Evolutionary conservation across 2,797 vertebrate genomes (phyloP).

Genomic region (Euthynnus affinis): DNA sequence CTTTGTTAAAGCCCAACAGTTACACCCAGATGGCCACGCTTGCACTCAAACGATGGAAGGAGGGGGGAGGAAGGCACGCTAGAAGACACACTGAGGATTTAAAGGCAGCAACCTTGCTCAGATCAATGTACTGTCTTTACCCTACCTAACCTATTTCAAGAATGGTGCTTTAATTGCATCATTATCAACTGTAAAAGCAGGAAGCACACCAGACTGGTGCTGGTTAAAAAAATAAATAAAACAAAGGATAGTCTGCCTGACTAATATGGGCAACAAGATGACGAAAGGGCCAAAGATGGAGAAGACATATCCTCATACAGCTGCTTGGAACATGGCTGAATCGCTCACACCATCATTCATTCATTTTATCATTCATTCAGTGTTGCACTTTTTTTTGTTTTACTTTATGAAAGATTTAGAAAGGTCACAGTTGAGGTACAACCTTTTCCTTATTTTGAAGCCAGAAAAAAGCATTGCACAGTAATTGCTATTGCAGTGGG

Average conservation of each 20-base stretch:
- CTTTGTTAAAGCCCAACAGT: conserved; percentile 62
- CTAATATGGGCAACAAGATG: not conserved
- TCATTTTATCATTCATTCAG: not conserved
- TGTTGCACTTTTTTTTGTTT: too few relatives aligned
- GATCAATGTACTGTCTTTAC: not conserved
- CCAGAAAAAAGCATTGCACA: not conserved
- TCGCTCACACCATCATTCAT: not conserved
- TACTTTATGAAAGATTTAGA: too few relatives aligned
- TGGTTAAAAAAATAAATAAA: conserved; percentile 12
- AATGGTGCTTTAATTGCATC: not conserved
- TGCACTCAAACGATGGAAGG: conserved; percentile 25
- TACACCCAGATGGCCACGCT: conserved; percentile 60
- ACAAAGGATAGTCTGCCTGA: not conserved
- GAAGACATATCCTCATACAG: not conserved
- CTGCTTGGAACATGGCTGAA: not conserved
- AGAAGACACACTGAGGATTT: conserved; percentile 10
- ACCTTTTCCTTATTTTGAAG: not conserved
- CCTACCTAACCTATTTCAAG: not conserved
- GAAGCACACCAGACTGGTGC: not conserved
- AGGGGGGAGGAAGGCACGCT: not conserved
- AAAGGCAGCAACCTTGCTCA: not conserved
- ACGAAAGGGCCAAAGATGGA: not conserved
- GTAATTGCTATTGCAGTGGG: not conserved
- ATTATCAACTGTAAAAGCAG: not conserved
- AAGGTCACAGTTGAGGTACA: not conserved